Evolutionary conservation across 2,888 invertebrate species (phyloP).

Genomic region (Argynnis bischoffii): DNA sequence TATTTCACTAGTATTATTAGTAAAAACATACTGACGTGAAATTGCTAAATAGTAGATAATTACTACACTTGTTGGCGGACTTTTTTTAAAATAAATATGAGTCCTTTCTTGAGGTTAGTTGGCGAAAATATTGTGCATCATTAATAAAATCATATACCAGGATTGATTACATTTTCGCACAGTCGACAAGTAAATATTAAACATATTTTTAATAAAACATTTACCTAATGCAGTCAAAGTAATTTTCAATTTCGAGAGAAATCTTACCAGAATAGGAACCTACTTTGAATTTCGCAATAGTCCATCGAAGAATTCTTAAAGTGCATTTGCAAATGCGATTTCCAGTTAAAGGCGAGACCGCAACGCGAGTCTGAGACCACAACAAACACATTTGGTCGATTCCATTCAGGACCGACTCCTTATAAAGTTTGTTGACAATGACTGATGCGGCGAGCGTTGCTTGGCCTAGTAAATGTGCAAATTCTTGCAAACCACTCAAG

Average conservation of each 20-base stretch:
- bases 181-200: not conserved
- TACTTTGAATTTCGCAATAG: slow-evolving; percentile 27
- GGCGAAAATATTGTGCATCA: no score
- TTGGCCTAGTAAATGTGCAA: slow-evolving; percentile 56
- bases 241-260: slow-evolving; percentile 24
- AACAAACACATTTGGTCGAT: slow-evolving; percentile 70
- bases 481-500: slow-evolving; percentile 56
- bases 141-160: no score
- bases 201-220: slow-evolving; percentile 4
- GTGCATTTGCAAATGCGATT: slow-evolving; percentile 37
- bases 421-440: slow-evolving; percentile 77
- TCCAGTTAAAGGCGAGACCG: slow-evolving; percentile 34
- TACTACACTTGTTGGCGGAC: no score
- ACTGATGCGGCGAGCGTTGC: slow-evolving; percentile 60
- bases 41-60: no score
- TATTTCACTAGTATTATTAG: no score
- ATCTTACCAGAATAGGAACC: slow-evolving; percentile 10
- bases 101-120: no score
- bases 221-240: slow-evolving; percentile 13
- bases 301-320: slow-evolving; percentile 28
- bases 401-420: slow-evolving; percentile 53
- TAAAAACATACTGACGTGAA: no score
- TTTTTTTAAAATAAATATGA: no score
- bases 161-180: no score
- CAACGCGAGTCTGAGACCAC: slow-evolving; percentile 49